These are phyloP conservation scores for Oryctolagus cuniculus DNA, from an alignment of 2,113 vertebrate species.

Conservation along the genomic window mOryCun1.1 NC_091436.1:79587501-79588000, in stretches of 20 bases:
- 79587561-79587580: not conserved
- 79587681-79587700: not conserved
- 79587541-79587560: not conserved
- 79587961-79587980: not conserved
- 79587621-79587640: not conserved
- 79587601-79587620: not conserved
- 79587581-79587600: not conserved
- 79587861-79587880: not conserved
- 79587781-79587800: not conserved
- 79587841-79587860: not conserved
- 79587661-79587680: not conserved
- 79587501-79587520: not conserved
- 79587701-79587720: not conserved
- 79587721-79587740: not conserved
- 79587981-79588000: not conserved
- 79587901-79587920: not conserved
- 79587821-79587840: not conserved
- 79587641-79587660: not conserved
- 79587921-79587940: not conserved
- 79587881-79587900: not conserved
- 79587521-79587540: not conserved
- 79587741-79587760: not conserved
- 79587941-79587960: too few relatives aligned
- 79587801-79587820: not conserved
- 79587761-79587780: not conserved